Conservation (phyloP, 2,797 vertebrate species). For the Sebastiscus albofasciatus region DNA sequence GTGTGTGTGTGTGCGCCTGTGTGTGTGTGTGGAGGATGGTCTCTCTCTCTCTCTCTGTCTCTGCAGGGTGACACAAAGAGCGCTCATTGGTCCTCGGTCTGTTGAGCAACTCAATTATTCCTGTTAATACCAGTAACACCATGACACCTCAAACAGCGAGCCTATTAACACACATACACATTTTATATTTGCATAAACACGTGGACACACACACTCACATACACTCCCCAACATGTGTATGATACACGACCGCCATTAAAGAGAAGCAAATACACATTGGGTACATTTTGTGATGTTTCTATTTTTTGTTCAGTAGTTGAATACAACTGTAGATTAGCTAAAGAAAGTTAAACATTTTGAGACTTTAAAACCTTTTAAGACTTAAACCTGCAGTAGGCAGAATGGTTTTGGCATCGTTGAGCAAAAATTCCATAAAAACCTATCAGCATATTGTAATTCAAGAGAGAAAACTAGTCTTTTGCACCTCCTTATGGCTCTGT, state of each 20-base stretch:
- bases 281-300: neutral
- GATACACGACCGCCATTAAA: neutral
- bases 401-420: neutral
- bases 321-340: neutral
- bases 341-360: neutral
- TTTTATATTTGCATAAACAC: neutral
- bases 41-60: conserved; percentile 59
- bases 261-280: neutral
- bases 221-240: neutral
- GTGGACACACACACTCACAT: neutral
- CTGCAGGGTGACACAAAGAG: conserved; percentile 58
- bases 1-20: neutral
- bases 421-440: too few species aligned
- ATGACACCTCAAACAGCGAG: conserved; percentile 67
- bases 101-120: conserved; percentile 85
- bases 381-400: neutral
- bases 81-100: conserved; percentile 77
- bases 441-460: too few species aligned
- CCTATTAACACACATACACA: conserved; percentile 42
- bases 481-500: too few species aligned
- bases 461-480: too few species aligned
- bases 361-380: neutral
- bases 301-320: neutral
- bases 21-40: neutral
- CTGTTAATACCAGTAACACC: conserved; percentile 76